Evolutionary conservation across 2,888 invertebrate genomes (phyloP), one percentile per base, ranked within the genome.

Genomic region (Apomyelois bistriatella): DNA sequence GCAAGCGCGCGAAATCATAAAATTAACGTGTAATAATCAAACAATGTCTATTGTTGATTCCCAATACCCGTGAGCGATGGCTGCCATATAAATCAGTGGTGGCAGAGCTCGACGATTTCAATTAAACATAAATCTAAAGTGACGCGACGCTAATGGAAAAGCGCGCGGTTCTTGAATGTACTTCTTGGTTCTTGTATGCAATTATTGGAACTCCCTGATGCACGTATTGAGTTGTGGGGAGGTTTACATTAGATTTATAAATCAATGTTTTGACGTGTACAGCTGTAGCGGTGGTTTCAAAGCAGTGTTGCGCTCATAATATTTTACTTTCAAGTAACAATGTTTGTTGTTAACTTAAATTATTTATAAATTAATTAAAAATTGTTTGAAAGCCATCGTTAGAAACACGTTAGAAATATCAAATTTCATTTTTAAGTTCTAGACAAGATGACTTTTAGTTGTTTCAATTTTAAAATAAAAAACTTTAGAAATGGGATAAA

Each of bases 71-170:
- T 65, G 72, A 76, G 79, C 75, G 69, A 76, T 65, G 66, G 66
- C 64, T 62, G 52, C 64, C 51, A 59, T 58, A 79, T 86, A 87
- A 86, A 86, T 88, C 87, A 84, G 60, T 68, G 69, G 70, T 72
- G 79, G 77, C 79, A 83, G 82, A 83, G 82, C 76, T 79, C 79
- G 66, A 77, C 70, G 80, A 82, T 82, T 87, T 88, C 88, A 88
- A 89, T 89, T 89, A 88, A 78, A 82, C 85, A 87, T 89, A 89
- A 88, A 89, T 89, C 85, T 83, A 65, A 55, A 55, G 61, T 72
- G 84, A 82, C 86, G 75, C 68, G 58, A 61, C 57, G 70, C 76
- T 84, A 86, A 85, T 85, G 82, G 84, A 82, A 75, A 75, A 77
- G 71, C 70, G 69, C 70, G 70, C 36, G 43, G 55, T 54, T 60